Percentiles rank a stretch among this genome's conserved stretches.
Evolutionary conservation across 2,888 invertebrate genomes (phyloP).

Genomic region (Rotaria sp.): DNA sequence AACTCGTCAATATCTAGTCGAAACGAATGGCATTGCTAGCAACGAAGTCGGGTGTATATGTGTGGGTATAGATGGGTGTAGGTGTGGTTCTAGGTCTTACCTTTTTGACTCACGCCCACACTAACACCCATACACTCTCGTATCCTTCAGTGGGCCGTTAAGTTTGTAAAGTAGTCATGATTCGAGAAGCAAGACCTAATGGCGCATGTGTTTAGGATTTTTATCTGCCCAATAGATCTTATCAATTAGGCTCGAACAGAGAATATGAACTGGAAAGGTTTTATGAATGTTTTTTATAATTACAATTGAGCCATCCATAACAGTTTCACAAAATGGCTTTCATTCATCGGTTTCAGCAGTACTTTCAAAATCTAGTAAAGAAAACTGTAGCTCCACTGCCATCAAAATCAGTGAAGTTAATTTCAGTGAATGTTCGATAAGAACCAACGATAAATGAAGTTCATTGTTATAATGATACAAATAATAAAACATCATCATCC

Average conservation of each 20-base stretch:
- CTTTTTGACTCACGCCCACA: no score
- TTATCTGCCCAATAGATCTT: no score
- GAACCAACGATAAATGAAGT: neutral
- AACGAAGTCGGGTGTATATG: no score
- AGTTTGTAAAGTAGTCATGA: no score
- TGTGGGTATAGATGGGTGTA: no score
- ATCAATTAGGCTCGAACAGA: no score
- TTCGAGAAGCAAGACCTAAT: no score
- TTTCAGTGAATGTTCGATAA: slow-evolving; percentile 1
- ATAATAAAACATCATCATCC: neutral
- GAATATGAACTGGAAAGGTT: no score
- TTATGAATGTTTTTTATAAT: neutral
- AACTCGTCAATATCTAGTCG: neutral
- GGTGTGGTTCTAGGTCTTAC: no score
- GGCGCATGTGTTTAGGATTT: no score
- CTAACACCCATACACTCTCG: no score
- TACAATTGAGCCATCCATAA: neutral
- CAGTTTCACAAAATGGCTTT: neutral
- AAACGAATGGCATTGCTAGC: neutral
- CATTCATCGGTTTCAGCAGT: neutral
- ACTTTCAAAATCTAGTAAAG: neutral
- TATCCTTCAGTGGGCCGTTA: no score
- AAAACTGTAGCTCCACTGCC: neutral
- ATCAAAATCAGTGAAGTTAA: neutral
- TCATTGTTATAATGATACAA: neutral